These are phyloP conservation scores for Silurus asotus DNA, from an alignment of 2,113 vertebrate genomes.

Conservation along the genomic window DNA sequence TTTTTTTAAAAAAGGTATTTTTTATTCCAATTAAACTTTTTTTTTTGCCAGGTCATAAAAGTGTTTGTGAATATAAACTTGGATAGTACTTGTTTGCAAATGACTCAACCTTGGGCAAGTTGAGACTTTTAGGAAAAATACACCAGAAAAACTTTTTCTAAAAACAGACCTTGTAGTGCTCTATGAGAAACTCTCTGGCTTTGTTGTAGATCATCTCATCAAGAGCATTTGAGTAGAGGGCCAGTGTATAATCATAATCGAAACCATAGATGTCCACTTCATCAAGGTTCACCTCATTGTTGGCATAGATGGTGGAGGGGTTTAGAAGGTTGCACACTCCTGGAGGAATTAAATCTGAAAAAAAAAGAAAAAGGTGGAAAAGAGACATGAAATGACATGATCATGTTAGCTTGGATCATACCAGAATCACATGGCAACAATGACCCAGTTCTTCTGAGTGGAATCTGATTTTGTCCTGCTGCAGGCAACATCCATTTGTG, in stretches of 20 bases:
- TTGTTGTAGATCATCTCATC: slow-evolving; percentile 74
- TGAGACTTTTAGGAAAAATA: too few relatives aligned
- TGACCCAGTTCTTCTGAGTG: not conserved
- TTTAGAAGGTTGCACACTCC: slow-evolving; percentile 78
- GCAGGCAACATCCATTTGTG: not conserved
- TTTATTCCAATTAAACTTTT: too few relatives aligned
- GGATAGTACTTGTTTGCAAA: too few relatives aligned
- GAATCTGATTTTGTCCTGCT: not conserved
- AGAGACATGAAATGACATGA: not conserved
- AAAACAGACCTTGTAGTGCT: slow-evolving; percentile 74
- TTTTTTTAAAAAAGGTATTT: too few relatives aligned
- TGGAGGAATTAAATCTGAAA: slow-evolving; percentile 77
- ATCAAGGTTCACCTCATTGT: slow-evolving; percentile 77
- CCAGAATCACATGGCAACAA: not conserved
- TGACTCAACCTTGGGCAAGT: too few relatives aligned
- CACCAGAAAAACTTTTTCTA: too few relatives aligned
- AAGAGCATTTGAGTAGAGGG: slow-evolving; percentile 74
- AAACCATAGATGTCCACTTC: slow-evolving; percentile 81
- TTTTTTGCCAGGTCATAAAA: not conserved
- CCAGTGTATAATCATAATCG: slow-evolving; percentile 81
- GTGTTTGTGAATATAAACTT: not conserved
- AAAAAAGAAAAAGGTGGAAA: not conserved
- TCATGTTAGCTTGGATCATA: not conserved
- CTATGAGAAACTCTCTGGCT: slow-evolving; percentile 69
- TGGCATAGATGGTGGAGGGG: slow-evolving; percentile 77